Base-by-base conservation (phyloP, 2,797 vertebrate species). In the Aeoliscus strigatus region DNA sequence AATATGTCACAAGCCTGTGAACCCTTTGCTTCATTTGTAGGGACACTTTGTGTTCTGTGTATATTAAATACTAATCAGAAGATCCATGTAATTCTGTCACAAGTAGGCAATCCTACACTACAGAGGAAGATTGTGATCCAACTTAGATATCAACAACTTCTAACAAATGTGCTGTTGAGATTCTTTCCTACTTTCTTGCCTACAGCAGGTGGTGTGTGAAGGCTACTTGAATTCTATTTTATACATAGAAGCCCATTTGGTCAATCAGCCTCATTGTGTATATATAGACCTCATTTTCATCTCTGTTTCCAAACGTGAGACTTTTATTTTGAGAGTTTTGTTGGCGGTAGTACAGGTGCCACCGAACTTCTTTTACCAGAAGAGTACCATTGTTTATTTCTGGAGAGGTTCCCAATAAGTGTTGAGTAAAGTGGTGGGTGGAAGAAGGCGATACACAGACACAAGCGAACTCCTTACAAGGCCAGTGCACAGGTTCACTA, bases 381-480 rank as follows among this genome's bases (percentile, higher is more conserved):
- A n/a, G n/a, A 36, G 52, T 44, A 38, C 24, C n/a, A 43, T 61
- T 80, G 69, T 69, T 30, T 17, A 32, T 34, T 50, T 46, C 32
- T 77, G 60, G 38, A 70, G 44, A 27, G 27, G 39, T 73, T 74
- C 62, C 60, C 53, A 32, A 14, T 25, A 42, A 39, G 27, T 34
- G 28, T 40, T 39, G 41, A 63, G 51, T 33, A 18, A n/a, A 46
- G 25, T 51, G 24, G 52, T 71, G 56, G 69, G 62, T 58, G 75
- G 67, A 16, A 46, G 51, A 39, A 66, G 58, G 32, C 25, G 51
- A 77, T 50, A 66, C 32, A 56, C 43, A 56, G 17, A 17, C 65
- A 33, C 36, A 39, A 47, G 37, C 45, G 59, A n/a, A 43, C 46
- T 66, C 78, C 78, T 62, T 80, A 78, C 51, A 77, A 70, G 70